phyloP scores from a whole-genome alignment of 2,113 vertebrate genomes.

The Petaurus breviceps region DNA sequence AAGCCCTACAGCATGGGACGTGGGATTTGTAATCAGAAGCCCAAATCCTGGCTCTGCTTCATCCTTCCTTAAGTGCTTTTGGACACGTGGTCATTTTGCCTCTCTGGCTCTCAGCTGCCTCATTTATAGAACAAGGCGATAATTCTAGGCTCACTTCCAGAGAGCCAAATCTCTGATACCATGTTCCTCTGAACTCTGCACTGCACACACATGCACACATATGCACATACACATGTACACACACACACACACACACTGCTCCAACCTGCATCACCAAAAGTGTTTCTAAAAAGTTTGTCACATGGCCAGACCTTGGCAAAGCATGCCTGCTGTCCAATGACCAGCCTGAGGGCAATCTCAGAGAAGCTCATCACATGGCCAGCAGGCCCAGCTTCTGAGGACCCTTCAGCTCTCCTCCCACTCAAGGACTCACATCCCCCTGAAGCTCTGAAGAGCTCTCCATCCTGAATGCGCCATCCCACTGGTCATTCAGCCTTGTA shows the following conservation, averaged over 20 bases:
- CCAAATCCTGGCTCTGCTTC: neutral
- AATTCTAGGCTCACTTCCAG: neutral
- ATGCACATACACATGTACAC: neutral
- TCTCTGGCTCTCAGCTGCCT: neutral
- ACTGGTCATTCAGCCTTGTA: neutral
- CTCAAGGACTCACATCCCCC: neutral
- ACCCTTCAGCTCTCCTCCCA: neutral
- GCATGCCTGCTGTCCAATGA: neutral
- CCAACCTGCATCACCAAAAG: neutral
- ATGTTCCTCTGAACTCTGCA: no score
- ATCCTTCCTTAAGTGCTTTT: neutral
- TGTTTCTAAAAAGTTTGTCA: neutral
- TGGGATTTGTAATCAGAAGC: neutral
- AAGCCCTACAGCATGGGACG: no score
- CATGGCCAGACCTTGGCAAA: neutral
- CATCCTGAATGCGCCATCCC: neutral
- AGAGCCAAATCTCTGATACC: neutral
- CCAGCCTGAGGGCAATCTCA: neutral
- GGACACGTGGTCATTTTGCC: neutral
- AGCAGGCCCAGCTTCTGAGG: neutral
- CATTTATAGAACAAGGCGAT: neutral
- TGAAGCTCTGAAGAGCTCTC: no score
- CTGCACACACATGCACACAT: no score
- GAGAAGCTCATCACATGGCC: neutral
- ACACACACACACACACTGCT: neutral